Conservation (phyloP, 2,888 invertebrate species). For the Yponomeuta evonymella region DNA sequence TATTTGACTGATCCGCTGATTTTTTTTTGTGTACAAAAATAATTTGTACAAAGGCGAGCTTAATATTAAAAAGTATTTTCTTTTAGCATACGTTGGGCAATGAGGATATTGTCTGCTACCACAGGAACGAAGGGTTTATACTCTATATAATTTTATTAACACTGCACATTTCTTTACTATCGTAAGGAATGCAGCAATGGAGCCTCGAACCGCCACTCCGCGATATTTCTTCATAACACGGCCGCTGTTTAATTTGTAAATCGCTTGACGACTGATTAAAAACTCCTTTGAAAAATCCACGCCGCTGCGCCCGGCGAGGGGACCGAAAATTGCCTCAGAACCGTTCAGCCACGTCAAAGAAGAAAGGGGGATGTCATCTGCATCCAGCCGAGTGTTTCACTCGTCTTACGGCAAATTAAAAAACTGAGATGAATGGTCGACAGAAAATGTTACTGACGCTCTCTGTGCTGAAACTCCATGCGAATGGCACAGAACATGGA, state of each 20-base stretch:
- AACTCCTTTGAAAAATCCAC: conserved; percentile 72
- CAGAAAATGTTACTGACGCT: neutral
- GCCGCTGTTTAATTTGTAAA: conserved; percentile 75
- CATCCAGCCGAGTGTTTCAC: conserved; percentile 13
- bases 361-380: conserved; percentile 19
- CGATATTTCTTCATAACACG: conserved; percentile 72
- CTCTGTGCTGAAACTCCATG: neutral
- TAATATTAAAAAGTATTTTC: too few species aligned
- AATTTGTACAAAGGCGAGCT: too few species aligned
- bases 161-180: neutral
- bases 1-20: too few species aligned
- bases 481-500: too few species aligned
- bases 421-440: conserved; percentile 7
- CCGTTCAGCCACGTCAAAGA: conserved; percentile 9
- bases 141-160: too few species aligned
- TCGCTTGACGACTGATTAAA: conserved; percentile 75
- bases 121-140: too few species aligned
- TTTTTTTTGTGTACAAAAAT: too few species aligned
- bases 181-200: conserved; percentile 32
- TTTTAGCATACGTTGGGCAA: too few species aligned
- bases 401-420: conserved; percentile 18
- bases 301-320: conserved; percentile 29
- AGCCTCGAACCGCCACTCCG: conserved; percentile 37
- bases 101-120: too few species aligned
- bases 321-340: conserved; percentile 13